Percentiles rank a stretch among this genome's conserved stretches.
Conservation (phyloP, 2,797 vertebrate species). For the Somateria mollissima region DNA sequence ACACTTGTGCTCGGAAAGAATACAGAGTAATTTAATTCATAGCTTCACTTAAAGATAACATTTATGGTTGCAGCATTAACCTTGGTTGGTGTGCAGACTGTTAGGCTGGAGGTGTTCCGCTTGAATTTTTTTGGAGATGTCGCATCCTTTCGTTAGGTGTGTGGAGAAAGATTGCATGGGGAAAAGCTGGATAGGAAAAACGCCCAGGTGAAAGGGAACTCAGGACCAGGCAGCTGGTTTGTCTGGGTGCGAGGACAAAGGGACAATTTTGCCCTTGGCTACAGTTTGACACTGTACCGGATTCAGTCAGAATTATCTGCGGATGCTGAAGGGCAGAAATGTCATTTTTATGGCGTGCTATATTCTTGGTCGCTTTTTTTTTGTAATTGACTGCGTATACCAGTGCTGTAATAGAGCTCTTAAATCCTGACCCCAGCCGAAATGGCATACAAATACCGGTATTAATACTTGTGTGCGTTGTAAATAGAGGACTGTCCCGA, state of each 20-base stretch:
- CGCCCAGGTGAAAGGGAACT: not conserved
- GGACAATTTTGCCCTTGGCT: conserved; percentile 54
- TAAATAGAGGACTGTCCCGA: not conserved
- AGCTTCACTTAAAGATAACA: conserved; percentile 23
- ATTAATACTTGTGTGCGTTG: not conserved
- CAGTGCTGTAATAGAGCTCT: conserved; percentile 35
- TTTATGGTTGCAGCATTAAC: conserved; percentile 31
- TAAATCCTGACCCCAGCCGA: conserved; percentile 16
- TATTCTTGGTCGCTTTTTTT: conserved; percentile 6
- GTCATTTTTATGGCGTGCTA: conserved; percentile 49
- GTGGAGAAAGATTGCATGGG: not conserved
- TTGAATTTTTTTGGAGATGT: not conserved
- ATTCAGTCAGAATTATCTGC: conserved; percentile 48
- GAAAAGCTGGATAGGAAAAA: not conserved
- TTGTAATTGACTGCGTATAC: conserved; percentile 18
- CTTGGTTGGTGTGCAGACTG: not conserved
- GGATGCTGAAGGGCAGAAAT: conserved; percentile 50
- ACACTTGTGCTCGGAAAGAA: conserved; percentile 16
- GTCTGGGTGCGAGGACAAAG: conserved; percentile 53
- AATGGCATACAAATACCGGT: not conserved
- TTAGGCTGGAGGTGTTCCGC: not conserved
- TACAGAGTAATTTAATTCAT: conserved; percentile 58
- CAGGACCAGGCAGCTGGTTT: not conserved
- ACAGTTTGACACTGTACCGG: conserved; percentile 43
- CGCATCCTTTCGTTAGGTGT: not conserved